These are phyloP conservation scores for Neoarius graeffei DNA, from an alignment of 2,113 vertebrate genomes.

Conservation along the genomic window DNA sequence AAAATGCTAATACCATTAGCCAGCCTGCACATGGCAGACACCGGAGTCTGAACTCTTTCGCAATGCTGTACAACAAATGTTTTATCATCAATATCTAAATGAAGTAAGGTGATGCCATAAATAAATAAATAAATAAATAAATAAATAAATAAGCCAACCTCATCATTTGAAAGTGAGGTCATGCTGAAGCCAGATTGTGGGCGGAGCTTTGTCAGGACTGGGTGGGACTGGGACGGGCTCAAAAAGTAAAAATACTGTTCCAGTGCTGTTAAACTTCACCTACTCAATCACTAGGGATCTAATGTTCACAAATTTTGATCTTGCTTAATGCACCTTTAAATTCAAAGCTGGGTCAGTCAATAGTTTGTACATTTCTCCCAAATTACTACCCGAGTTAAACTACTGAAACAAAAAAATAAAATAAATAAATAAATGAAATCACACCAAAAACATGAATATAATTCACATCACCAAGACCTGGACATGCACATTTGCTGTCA, in stretches of 20 bases:
- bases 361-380: neutral
- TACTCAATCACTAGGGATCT: neutral
- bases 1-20: neutral
- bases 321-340: neutral
- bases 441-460: neutral
- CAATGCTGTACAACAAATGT: neutral
- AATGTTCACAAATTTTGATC: neutral
- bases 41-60: neutral
- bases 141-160: neutral
- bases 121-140: conserved; percentile 3
- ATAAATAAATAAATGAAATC: neutral
- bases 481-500: neutral
- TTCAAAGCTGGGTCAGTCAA: neutral
- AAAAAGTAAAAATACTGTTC: neutral
- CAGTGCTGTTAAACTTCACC: neutral
- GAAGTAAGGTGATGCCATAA: neutral
- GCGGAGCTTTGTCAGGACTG: neutral
- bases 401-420: neutral
- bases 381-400: neutral
- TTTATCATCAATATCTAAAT: neutral
- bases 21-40: neutral
- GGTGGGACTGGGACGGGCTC: neutral
- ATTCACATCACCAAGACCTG: neutral
- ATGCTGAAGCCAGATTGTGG: neutral
- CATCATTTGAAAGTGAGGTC: neutral